Evolutionary conservation across 2,797 vertebrate species (phyloP), one percentile per base, ranked within the genome.

Genomic region (Pteronotus mesoamericanus): DNA sequence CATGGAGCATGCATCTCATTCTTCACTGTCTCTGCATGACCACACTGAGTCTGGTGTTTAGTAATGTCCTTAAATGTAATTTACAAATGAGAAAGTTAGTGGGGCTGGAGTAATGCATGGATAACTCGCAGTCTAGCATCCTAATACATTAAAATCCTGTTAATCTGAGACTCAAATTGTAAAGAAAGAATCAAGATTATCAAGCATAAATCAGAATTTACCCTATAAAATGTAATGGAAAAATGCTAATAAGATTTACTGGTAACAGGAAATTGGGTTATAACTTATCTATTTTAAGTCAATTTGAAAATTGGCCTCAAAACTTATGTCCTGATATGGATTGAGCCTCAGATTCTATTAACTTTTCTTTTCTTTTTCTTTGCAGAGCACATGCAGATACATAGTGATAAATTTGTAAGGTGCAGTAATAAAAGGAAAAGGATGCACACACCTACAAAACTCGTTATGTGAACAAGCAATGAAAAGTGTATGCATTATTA

Each of bases 221-320:
- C 94, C 29, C 97, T 97, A 97, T 90, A 96, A 97, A 97, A 94
- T 57, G 74, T 97, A 98, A 98, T 98, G 90, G 93, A 94, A 98
- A 98, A 98, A 98, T 94, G 92, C 66, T 98, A 98, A 98, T 97
- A 94, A 97, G 96, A 97, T 97, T 98, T 97, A 96, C 69, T 91
- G 53, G 86, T 77, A 97, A 97, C 97, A 97, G 66, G 78, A 97
- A 98, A 98, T 97, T 97, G 96, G 95, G 98, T 98, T 98, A 96
- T 5, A 71, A 93, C 72, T 97, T 96, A 97, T 96, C 97, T 97
- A 42, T 97, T 97, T 94, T 69, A 97, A 96, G 96, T 94, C 46
- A 86, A 86, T 96, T 96, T 96, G 95, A 92, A 97, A 94, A 68
- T 88, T 71, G 21, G 92, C 48, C 83, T 97, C 57, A 83, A 94